These are phyloP conservation scores for Acanthosepion pharaonis DNA, from an alignment of 2,888 invertebrate genomes.

Conservation along the genomic window DNA sequence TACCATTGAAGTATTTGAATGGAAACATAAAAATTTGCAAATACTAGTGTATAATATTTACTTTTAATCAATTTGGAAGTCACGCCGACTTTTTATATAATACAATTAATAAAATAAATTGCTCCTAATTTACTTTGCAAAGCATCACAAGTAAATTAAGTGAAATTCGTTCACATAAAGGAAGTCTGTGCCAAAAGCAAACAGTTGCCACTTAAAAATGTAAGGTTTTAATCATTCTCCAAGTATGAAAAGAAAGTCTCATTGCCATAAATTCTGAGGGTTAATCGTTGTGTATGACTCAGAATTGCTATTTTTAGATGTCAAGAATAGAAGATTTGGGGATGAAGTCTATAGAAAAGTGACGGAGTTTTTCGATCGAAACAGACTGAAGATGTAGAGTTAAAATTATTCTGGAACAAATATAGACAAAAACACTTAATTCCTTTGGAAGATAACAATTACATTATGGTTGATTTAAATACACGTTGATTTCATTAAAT, in stretches of 20 bases:
- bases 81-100: neutral
- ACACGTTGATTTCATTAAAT: too few species aligned
- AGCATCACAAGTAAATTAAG: neutral
- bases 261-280: neutral
- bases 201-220: neutral
- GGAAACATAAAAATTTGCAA: neutral
- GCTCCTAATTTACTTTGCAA: neutral
- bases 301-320: neutral
- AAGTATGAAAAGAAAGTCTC: neutral
- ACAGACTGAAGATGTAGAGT: too few species aligned
- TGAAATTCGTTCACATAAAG: neutral
- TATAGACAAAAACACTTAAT: too few species aligned
- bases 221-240: neutral
- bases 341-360: too few species aligned
- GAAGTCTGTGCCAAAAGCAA: neutral
- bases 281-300: neutral
- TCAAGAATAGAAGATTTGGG: too few species aligned
- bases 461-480: too few species aligned
- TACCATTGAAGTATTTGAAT: neutral
- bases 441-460: too few species aligned
- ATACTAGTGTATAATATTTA: neutral
- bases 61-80: neutral
- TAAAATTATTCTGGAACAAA: too few species aligned
- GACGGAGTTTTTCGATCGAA: too few species aligned
- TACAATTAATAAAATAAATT: neutral